Evolutionary conservation across 2,888 invertebrate species (phyloP).

Genomic region (Acanthopleura granulata): DNA sequence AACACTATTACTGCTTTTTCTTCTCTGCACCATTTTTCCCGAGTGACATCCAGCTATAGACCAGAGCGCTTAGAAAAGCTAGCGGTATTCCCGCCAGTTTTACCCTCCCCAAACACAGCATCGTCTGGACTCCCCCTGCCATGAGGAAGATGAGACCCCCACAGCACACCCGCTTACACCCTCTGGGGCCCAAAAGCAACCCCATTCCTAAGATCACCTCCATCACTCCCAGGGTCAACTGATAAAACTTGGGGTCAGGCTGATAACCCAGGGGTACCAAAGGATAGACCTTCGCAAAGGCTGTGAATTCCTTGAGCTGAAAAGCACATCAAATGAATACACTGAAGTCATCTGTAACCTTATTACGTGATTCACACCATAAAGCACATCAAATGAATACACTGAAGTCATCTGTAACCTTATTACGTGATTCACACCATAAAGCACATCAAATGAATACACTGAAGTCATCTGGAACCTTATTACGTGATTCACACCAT

Average conservation of each 20-base stretch:
- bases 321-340: too few relatives aligned
- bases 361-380: too few relatives aligned
- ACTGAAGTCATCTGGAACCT: too few relatives aligned
- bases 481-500: too few relatives aligned
- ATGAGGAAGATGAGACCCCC: not conserved
- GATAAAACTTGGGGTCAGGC: constrained; percentile 4
- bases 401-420: too few relatives aligned
- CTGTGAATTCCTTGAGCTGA: not conserved
- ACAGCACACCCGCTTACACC: not conserved
- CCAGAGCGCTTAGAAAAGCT: not conserved
- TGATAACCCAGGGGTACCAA: not conserved
- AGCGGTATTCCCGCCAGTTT: not conserved
- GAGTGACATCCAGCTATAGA: not conserved
- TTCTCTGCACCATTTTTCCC: too few relatives aligned
- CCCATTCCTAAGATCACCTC: not conserved
- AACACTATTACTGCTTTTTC: too few relatives aligned
- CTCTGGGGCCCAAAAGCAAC: not conserved
- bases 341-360: too few relatives aligned
- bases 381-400: too few relatives aligned
- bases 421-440: too few relatives aligned
- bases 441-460: too few relatives aligned
- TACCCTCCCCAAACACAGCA: not conserved
- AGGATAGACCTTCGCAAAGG: not conserved
- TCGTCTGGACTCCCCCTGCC: not conserved
- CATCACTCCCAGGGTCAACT: not conserved